phyloP scores from a whole-genome alignment of 2,888 invertebrate species.

The Tipula vernalis region DNA sequence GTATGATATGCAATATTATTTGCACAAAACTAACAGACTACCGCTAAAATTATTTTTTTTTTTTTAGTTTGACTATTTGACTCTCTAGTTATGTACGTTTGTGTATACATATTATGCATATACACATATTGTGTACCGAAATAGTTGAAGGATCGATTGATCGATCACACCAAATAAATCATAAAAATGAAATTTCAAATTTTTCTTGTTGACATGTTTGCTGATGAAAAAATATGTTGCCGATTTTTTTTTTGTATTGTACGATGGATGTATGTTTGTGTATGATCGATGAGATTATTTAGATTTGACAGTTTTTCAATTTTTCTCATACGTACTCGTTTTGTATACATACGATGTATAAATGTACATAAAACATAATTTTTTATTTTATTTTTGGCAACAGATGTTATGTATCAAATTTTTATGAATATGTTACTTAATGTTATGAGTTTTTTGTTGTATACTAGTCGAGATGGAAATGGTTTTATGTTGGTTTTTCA shows the following conservation, averaged over 20 bases:
- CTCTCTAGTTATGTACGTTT: background rate
- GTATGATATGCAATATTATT: background rate
- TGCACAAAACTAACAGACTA: background rate
- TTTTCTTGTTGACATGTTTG: background rate
- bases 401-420: background rate
- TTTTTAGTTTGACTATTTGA: background rate
- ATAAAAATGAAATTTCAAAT: background rate
- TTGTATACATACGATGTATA: background rate
- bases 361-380: background rate
- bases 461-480: background rate
- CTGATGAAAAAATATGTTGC: conserved; percentile 1
- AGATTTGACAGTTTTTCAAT: background rate
- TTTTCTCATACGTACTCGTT: background rate
- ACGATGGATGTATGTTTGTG: background rate
- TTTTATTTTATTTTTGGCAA: background rate
- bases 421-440: conserved; percentile 4
- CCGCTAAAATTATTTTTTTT: background rate
- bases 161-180: background rate
- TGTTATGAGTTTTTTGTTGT: background rate
- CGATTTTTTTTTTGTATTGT: background rate
- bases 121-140: background rate
- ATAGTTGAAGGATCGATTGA: background rate
- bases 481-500: background rate
- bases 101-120: background rate
- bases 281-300: conserved; percentile 4